These are phyloP conservation scores for Lucifuga dentata DNA, from an alignment of 2,113 vertebrate genomes.

Conservation along the genomic window DNA sequence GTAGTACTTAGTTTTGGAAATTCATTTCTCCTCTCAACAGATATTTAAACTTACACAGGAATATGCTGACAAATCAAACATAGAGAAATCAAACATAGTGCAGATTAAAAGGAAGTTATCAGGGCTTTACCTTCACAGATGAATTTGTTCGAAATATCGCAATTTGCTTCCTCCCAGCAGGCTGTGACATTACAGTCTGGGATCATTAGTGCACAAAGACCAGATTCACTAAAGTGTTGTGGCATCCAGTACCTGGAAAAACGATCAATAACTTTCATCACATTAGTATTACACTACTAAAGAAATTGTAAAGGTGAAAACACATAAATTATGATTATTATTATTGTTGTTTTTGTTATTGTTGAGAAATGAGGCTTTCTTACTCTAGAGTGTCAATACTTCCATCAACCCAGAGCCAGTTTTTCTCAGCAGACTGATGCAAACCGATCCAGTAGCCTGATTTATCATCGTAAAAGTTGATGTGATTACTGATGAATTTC, in stretches of 20 bases:
- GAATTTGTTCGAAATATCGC: accelerated
- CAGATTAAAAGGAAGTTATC: not conserved
- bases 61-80: too few relatives aligned
- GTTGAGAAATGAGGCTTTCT: conserved; percentile 2
- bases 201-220: not conserved
- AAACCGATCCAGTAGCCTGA: conserved; percentile 63
- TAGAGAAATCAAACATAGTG: too few relatives aligned
- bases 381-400: conserved; percentile 23
- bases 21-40: too few relatives aligned
- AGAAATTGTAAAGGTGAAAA: too few relatives aligned
- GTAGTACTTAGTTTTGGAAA: too few relatives aligned
- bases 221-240: accelerated
- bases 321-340: too few relatives aligned
- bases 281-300: not conserved
- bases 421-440: accelerated
- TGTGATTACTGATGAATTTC: conserved; percentile 51
- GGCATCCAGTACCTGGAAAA: conserved; percentile 28
- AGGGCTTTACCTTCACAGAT: conserved; percentile 44
- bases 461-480: accelerated
- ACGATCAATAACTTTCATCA: conserved; percentile 1
- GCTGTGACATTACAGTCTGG: accelerated
- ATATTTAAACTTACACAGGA: too few relatives aligned
- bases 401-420: conserved; percentile 56
- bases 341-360: too few relatives aligned
- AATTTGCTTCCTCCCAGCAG: not conserved